phyloP scores from a whole-genome alignment of 1,140 invertebrate genomes.

The Periplaneta americana region DNA sequence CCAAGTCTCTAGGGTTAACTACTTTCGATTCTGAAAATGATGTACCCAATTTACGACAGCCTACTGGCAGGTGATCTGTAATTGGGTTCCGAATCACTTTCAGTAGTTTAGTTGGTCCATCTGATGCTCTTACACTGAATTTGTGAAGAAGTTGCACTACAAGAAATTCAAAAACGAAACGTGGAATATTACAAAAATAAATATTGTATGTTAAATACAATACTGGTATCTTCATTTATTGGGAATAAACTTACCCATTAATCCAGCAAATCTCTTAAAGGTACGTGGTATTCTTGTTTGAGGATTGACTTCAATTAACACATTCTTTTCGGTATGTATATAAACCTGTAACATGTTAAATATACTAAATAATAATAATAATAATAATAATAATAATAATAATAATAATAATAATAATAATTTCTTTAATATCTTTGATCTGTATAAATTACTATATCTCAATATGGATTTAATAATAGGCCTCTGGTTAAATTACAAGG shows the following conservation, averaged over 20 bases:
- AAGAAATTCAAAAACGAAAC: too few species aligned
- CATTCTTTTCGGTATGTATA: constrained; percentile 93
- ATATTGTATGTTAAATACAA: too few species aligned
- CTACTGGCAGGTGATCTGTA: constrained; percentile 91
- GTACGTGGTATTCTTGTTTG: constrained; percentile 97
- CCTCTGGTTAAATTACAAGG: too few species aligned
- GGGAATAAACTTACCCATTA: constrained; percentile 76
- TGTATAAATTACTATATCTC: too few species aligned
- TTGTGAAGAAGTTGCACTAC: constrained; percentile 95
- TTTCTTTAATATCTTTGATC: too few species aligned
- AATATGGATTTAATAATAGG: too few species aligned
- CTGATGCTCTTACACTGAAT: constrained; percentile 83
- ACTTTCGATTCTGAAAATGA: constrained; percentile 82
- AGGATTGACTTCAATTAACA: constrained; percentile 97
- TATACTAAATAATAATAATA: too few species aligned
- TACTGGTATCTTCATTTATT: too few species aligned
- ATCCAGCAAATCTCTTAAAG: constrained; percentile 95
- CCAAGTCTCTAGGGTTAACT: constrained; percentile 71
- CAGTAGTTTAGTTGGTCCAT: constrained; percentile 84
- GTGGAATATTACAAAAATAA: too few species aligned
- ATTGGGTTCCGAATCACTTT: constrained; percentile 99
- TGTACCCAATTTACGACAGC: constrained; percentile 85
- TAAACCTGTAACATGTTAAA: too few species aligned
- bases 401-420: too few species aligned
- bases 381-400: too few species aligned